Evolutionary conservation across 2,888 invertebrate species (phyloP).

Genomic region (Leucophenga maculata): DNA sequence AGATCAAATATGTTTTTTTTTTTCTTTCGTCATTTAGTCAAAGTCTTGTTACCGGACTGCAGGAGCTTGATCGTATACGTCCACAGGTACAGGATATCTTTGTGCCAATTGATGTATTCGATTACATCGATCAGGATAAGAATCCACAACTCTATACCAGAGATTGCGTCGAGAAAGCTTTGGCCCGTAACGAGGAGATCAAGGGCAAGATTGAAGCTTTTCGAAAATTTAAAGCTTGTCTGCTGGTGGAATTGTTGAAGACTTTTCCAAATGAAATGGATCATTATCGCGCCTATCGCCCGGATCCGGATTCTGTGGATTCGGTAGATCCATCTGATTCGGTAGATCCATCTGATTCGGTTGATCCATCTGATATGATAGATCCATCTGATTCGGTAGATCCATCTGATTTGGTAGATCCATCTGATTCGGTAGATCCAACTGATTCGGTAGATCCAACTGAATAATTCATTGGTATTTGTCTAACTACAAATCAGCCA

Average conservation of each 20-base stretch:
- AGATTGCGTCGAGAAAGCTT: constrained; percentile 97
- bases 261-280: constrained; percentile 97
- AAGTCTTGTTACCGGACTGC: constrained; percentile 90
- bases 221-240: constrained; percentile 93
- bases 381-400: too few species aligned
- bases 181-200: constrained; percentile 97
- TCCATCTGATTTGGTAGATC: too few species aligned
- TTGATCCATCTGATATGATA: too few species aligned
- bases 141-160: constrained; percentile 99
- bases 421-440: too few species aligned
- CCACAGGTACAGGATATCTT: constrained; percentile 94
- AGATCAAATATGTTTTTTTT: background rate
- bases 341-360: too few species aligned
- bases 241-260: constrained; percentile 90
- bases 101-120: constrained; percentile 98
- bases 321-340: too few species aligned
- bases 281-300: constrained; percentile 91
- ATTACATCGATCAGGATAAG: constrained; percentile 97
- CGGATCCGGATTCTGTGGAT: constrained; percentile 44
- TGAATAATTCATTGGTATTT: too few species aligned
- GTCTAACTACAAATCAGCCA: too few species aligned
- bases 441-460: too few species aligned
- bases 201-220: constrained; percentile 99
- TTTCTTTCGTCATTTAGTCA: constrained; percentile 78
- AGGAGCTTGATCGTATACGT: constrained; percentile 95